Base-by-base conservation (phyloP, 2,113 vertebrate genomes). In the Capreolus pygargus region DNA sequence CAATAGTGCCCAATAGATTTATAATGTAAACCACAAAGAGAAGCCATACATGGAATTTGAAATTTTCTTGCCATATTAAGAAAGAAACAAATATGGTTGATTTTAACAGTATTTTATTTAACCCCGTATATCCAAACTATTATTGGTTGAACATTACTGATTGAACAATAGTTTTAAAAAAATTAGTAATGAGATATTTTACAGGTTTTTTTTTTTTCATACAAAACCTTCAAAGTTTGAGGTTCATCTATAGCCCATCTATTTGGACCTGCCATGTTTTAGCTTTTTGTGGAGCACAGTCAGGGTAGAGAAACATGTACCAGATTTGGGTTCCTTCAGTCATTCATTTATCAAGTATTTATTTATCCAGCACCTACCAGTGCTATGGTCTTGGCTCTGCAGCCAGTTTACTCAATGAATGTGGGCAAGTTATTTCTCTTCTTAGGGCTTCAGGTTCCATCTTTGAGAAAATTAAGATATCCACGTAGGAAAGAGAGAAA, bases 391-490 rank as follows among this genome's bases (percentile, higher is more conserved):
- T 94, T 1, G 0, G 28, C 23, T 78, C 43, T 78, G 14, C 15
- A 82, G 55, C 15, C 88, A 70, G 33, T 25, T n/a, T 16, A 23
- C 28, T 36, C 7, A 7, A 8, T 36, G 39, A 55, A 64, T 86
- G 36, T 54, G 45, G 7, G 27, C 27, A 60, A 78, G 67, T 33
- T 36, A 70, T 4, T 81, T 95, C 33, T 47, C 30, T 93, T 60
- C 58, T 70, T 50, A 58, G 74, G 47, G 3, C 76, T 79, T 82
- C n/a, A 4, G 60, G 54, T 55, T 89, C 28, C 13, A 76, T 61
- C 15, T 85, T 90, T 83, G 79, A 94, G 60, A 91, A 96, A 93
- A 78, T 43, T n/a, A n/a, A 93, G 79, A 76, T 83, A 7, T 33
- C 2, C 57, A 14, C 30, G 9, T 25, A 50, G 45, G 67, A 94